Conservation (phyloP, 2,888 invertebrate genomes). For the Amphiduros pacificus region DNA sequence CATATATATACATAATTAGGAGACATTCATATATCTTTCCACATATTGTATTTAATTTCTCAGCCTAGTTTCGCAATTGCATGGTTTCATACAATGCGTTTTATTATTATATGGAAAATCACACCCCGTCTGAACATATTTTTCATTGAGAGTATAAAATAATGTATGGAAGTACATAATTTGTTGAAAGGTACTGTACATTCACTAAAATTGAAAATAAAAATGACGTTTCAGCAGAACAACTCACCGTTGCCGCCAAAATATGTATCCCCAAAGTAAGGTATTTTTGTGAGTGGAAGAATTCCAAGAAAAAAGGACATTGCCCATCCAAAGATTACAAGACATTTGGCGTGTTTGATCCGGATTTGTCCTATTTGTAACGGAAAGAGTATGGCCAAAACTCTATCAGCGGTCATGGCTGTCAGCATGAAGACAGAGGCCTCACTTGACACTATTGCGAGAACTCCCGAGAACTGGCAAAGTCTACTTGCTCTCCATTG, state of each 20-base stretch:
- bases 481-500: slow-evolving; percentile 48
- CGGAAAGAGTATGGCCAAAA: slow-evolving; percentile 58
- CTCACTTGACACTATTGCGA: slow-evolving; percentile 58
- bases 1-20: too few relatives aligned
- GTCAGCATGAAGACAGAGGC: slow-evolving; percentile 60
- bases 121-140: too few relatives aligned
- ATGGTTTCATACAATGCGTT: too few relatives aligned
- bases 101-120: too few relatives aligned
- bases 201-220: not conserved
- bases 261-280: slow-evolving; percentile 55
- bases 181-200: too few relatives aligned
- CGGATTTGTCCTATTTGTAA: slow-evolving; percentile 41
- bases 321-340: slow-evolving; percentile 47
- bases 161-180: too few relatives aligned
- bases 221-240: too few relatives aligned
- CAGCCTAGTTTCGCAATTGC: too few relatives aligned
- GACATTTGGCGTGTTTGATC: slow-evolving; percentile 42
- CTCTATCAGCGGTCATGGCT: slow-evolving; percentile 59
- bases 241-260: slow-evolving; percentile 30
- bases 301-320: slow-evolving; percentile 42
- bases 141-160: too few relatives aligned
- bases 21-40: too few relatives aligned
- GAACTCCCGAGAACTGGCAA: slow-evolving; percentile 52
- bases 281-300: slow-evolving; percentile 42
- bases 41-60: too few relatives aligned